Evolutionary conservation across 2,888 invertebrate genomes (phyloP).

Genomic region (Yponomeuta cagnagella): DNA sequence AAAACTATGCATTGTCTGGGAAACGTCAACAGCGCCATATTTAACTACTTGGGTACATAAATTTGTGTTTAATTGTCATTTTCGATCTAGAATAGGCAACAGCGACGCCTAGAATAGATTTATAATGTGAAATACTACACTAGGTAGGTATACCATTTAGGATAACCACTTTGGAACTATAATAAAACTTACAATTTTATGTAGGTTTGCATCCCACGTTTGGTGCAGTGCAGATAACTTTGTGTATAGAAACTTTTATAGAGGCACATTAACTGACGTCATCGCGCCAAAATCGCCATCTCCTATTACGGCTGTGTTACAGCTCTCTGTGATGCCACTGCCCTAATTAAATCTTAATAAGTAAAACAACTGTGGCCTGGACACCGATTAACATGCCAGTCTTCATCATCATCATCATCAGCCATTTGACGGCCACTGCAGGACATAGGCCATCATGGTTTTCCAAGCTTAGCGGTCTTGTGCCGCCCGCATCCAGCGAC

Average conservation of each 20-base stretch:
- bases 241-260: constrained; percentile 3
- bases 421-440: no score
- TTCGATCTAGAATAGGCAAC: not conserved
- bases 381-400: not conserved
- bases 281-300: not conserved
- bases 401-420: no score
- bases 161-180: not conserved
- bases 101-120: not conserved
- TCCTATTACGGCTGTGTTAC: not conserved
- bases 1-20: no score
- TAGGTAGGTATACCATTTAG: no score
- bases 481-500: no score
- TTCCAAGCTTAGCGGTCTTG: no score
- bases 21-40: no score
- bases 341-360: not conserved
- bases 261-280: constrained; percentile 2
- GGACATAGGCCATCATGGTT: no score
- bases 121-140: not conserved
- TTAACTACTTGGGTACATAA: no score
- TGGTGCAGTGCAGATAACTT: constrained; percentile 14
- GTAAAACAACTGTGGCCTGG: not conserved
- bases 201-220: not conserved
- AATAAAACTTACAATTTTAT: not conserved
- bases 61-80: no score
- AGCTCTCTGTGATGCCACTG: not conserved